Percentiles rank a stretch among this genome's conserved stretches.
Conservation (phyloP, 2,888 invertebrate species). For the Cephus rjabovi region DNA sequence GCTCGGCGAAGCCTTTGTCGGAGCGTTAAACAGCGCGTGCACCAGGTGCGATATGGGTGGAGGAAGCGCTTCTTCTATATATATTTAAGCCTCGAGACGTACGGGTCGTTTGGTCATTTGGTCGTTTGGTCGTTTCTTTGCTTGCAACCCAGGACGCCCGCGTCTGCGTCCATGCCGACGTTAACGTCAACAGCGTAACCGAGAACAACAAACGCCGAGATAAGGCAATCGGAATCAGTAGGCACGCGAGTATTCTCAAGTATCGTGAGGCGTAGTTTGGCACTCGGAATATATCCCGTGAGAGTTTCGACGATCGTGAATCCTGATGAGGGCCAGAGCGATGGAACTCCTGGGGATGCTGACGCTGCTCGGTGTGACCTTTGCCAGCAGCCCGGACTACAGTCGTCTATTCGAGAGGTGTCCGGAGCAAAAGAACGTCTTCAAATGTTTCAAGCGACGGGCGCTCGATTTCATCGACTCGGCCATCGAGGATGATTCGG, state of each 20-base stretch:
- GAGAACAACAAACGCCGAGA: too few relatives aligned
- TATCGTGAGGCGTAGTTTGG: conserved; percentile 2
- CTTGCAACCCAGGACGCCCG: too few relatives aligned
- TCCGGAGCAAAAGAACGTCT: conserved; percentile 58
- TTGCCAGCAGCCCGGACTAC: conserved; percentile 44
- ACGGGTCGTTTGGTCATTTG: background rate
- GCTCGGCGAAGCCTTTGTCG: conserved; percentile 49
- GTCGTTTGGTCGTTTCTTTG: too few relatives aligned
- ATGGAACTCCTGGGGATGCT: conserved; percentile 24
- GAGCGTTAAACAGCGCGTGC: conserved; percentile 65
- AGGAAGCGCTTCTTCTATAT: background rate
- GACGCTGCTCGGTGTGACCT: conserved; percentile 18
- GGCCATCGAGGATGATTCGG: conserved; percentile 57
- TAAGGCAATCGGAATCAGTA: too few relatives aligned
- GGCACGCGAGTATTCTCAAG: too few relatives aligned
- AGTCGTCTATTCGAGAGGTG: conserved; percentile 57
- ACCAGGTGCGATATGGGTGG: conserved; percentile 22
- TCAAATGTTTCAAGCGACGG: conserved; percentile 58
- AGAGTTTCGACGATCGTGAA: background rate
- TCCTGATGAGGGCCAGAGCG: conserved; percentile 33
- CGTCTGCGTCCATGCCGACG: too few relatives aligned
- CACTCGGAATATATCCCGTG: background rate
- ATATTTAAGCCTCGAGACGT: background rate
- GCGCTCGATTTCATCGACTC: conserved; percentile 58
- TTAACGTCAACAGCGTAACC: too few relatives aligned